phyloP scores from a whole-genome alignment of 2,797 vertebrate species.

The Aphelocoma californica region DNA sequence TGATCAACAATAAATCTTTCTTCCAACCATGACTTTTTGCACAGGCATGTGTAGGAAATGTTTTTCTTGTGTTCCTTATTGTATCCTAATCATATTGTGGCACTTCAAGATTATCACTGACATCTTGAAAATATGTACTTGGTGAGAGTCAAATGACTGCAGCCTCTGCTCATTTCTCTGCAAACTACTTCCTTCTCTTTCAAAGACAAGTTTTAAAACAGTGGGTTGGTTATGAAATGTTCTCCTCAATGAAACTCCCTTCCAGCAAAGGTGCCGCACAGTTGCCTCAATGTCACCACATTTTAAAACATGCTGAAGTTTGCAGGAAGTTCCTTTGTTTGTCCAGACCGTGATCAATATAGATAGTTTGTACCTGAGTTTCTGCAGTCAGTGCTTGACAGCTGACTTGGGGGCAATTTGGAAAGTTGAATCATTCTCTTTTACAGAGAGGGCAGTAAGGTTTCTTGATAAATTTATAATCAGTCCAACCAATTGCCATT shows the following conservation, averaged over 20 bases:
- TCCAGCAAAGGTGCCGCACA: not conserved
- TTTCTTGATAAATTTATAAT: not conserved
- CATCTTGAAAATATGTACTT: not conserved
- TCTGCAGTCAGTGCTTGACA: not conserved
- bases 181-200: not conserved
- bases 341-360: not conserved
- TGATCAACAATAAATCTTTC: not conserved
- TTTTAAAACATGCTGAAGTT: not conserved
- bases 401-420: not conserved
- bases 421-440: not conserved
- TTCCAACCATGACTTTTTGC: not conserved
- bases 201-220: not conserved
- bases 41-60: not conserved
- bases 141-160: not conserved
- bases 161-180: not conserved
- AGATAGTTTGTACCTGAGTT: not conserved
- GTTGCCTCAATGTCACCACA: not conserved
- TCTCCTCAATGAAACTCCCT: not conserved
- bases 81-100: not conserved
- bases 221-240: not conserved
- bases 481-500: not conserved
- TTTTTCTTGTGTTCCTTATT: not conserved
- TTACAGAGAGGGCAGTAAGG: not conserved
- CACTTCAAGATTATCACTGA: not conserved
- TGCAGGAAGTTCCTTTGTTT: not conserved